Base-by-base conservation (phyloP, 2,113 vertebrate genomes). In the Dendropsophus ebraccatus region DNA sequence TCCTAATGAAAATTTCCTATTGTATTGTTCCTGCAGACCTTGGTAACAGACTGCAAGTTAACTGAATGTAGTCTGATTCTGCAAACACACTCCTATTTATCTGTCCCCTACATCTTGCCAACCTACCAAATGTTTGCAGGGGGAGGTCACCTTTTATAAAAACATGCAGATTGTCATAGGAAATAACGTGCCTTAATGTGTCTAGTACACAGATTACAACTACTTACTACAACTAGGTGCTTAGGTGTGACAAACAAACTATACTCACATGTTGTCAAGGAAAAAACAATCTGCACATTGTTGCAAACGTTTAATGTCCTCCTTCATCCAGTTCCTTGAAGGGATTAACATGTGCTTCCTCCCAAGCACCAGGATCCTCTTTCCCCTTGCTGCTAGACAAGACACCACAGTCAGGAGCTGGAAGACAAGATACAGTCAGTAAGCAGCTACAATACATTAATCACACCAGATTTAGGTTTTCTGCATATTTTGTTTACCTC, bases 271-370 rank as follows among this genome's bases (percentile, higher is more conserved):
- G 89, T 99, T 94, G 10, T 97, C 96, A 45, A 97, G 96, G 91
- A 99, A 99, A 90, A 99, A 99, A 92, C 97, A 99, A 45, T 96
- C 92, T 72, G 97, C 97, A 87, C 94, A 96, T 89, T 92, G 91
- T 88, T 93, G 93, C 88, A 99, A 91, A 19, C 90, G 89, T 23
- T 88, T 89, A 95, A 99, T 96, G 87, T 97, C 84, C 35, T 91
- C 83, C 89, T 50, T 93, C 47, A 91, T 90, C 97, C 97, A 99
- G 10, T 80, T 91, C 4, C 73, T 85, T 65, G 92, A 89, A 28
- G 91, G 89, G 0, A 0, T 23, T 88, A 96, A 90, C 98, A 99
- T 99, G 90, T 99, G 98, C 89, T 96, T 98, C 87, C 98, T 95
- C n/a, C 98, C 97, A 87, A 99, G 90, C 50, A 99, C 96, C 81